A percentile compares a stretch with the other conserved stretches of the same genome.
Evolutionary conservation across 1,140 invertebrate species (phyloP).

Genomic region (Tachypleus tridentatus): DNA sequence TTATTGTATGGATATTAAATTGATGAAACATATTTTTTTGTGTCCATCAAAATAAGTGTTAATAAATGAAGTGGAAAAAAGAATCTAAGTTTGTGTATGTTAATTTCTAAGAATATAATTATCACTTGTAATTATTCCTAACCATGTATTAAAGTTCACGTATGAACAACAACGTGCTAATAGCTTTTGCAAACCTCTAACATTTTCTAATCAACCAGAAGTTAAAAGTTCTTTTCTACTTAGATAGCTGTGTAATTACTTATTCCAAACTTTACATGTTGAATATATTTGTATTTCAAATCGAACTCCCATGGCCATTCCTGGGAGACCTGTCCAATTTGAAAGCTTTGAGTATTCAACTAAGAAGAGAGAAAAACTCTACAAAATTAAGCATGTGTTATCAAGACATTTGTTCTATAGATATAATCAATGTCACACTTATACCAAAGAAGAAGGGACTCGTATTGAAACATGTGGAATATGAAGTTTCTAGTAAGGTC

Average conservation of each 20-base stretch:
- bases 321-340: slow-evolving; percentile 48
- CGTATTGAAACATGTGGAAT: slow-evolving; percentile 71
- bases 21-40: not conserved
- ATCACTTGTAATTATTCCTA: too few relatives aligned
- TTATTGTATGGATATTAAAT: not conserved
- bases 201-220: too few relatives aligned
- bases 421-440: slow-evolving; percentile 53
- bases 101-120: too few relatives aligned
- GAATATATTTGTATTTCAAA: slow-evolving; percentile 14
- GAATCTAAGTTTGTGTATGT: too few relatives aligned
- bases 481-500: slow-evolving; percentile 55
- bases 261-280: too few relatives aligned
- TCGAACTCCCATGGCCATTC: slow-evolving; percentile 50
- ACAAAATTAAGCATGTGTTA: slow-evolving; percentile 46
- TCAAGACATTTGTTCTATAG: slow-evolving; percentile 42
- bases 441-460: slow-evolving; percentile 74
- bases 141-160: too few relatives aligned
- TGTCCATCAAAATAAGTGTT: too few relatives aligned
- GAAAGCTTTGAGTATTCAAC: slow-evolving; percentile 40
- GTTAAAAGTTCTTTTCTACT: too few relatives aligned
- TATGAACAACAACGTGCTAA: too few relatives aligned
- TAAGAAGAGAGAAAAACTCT: slow-evolving; percentile 43
- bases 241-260: too few relatives aligned
- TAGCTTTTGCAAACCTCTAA: too few relatives aligned
- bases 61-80: too few relatives aligned